These are phyloP conservation scores for Phytoseiulus persimilis DNA, from an alignment of 2,888 invertebrate genomes.

Conservation along the genomic window DNA sequence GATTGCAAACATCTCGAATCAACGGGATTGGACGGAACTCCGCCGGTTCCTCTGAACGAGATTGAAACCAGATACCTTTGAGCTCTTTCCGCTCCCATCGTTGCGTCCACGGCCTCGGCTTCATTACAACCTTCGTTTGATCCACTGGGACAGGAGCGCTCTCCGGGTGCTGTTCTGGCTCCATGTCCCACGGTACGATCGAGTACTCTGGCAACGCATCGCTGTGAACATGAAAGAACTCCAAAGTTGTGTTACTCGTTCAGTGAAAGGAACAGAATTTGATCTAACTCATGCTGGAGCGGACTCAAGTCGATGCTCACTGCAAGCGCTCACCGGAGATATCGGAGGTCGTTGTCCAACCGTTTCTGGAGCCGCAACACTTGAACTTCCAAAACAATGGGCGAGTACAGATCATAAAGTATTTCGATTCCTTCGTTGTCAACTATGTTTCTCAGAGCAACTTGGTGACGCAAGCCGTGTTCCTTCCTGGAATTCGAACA, in stretches of 20 bases:
- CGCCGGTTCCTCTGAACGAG: too few species aligned
- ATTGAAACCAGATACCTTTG: conserved; percentile 64
- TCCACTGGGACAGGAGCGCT: conserved; percentile 72
- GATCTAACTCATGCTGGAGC: too few species aligned
- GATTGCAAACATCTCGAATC: too few species aligned
- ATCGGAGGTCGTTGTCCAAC: conserved; percentile 75
- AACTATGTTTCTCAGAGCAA: conserved; percentile 82
- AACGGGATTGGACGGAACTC: too few species aligned
- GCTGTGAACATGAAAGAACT: conserved; percentile 44
- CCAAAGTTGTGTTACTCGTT: neutral
- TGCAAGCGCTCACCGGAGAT: conserved; percentile 57
- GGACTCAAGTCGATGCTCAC: neutral
- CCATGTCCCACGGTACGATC: conserved; percentile 85
- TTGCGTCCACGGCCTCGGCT: conserved; percentile 73
- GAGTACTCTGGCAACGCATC: conserved; percentile 85
- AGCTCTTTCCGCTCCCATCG: conserved; percentile 74
- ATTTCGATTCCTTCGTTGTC: conserved; percentile 72
- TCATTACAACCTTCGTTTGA: conserved; percentile 58
- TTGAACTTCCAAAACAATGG: conserved; percentile 77
- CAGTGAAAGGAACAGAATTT: neutral
- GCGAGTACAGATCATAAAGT: conserved; percentile 82
- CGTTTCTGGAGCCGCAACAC: conserved; percentile 84
- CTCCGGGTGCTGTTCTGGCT: conserved; percentile 66
- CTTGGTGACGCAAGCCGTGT: conserved; percentile 71
- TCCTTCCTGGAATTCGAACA: conserved; percentile 56